phyloP scores from a whole-genome alignment of 2,797 vertebrate genomes.

The Pterois miles region DNA sequence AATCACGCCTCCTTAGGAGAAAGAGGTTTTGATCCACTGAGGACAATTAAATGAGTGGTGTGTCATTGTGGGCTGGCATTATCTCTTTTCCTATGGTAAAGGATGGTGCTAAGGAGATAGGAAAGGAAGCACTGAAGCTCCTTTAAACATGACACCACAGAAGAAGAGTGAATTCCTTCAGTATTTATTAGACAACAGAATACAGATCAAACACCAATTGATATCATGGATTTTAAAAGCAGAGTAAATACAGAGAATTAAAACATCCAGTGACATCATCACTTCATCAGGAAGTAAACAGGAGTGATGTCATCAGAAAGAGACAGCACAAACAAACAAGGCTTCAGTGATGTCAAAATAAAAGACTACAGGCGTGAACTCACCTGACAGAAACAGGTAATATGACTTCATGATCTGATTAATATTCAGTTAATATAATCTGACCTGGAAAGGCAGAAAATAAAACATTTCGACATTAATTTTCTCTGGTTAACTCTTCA shows the following conservation, averaged over 20 bases:
- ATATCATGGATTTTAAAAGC: slow-evolving; percentile 61
- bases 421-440: slow-evolving; percentile 14
- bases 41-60: no score
- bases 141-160: background rate
- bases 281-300: slow-evolving; percentile 42
- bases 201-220: slow-evolving; percentile 51
- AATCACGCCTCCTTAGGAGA: no score
- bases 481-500: background rate
- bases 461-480: background rate
- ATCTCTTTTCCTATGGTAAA: no score
- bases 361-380: slow-evolving; percentile 13
- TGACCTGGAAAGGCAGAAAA: background rate
- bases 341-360: slow-evolving; percentile 28
- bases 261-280: slow-evolving; percentile 14
- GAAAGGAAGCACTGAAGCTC: no score
- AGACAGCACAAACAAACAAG: slow-evolving; percentile 35
- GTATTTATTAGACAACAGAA: slow-evolving; percentile 77
- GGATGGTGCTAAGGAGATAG: no score
- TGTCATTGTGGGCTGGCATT: no score
- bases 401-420: background rate
- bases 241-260: slow-evolving; percentile 17
- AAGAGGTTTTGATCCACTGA: no score
- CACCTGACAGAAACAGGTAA: slow-evolving; percentile 9
- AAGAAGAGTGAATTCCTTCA: slow-evolving; percentile 6
- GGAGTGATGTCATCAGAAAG: slow-evolving; percentile 35